phyloP scores from a whole-genome alignment of 1,140 invertebrate species.

The Hydropsyche tenuis region DNA sequence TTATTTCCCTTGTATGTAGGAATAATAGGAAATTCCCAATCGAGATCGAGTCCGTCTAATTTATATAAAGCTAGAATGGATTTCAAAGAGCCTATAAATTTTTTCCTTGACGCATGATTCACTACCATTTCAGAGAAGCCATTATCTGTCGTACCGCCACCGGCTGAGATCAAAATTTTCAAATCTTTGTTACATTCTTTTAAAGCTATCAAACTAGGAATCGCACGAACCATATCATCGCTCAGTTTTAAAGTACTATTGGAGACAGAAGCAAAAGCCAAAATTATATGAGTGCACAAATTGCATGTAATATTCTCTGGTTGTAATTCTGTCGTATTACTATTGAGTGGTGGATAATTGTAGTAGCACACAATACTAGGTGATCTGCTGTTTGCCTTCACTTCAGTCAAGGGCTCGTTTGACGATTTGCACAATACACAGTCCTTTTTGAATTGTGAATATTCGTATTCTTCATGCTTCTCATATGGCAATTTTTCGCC shows the following conservation, averaged over 20 bases:
- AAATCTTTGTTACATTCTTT: constrained; percentile 72
- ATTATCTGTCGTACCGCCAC: constrained; percentile 67
- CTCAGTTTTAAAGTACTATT: constrained; percentile 67
- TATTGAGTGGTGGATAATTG: constrained; percentile 57
- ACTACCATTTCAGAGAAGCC: constrained; percentile 75
- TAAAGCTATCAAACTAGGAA: constrained; percentile 65
- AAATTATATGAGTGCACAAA: constrained; percentile 83
- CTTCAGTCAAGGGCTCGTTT: too few species aligned
- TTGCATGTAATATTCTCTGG: constrained; percentile 68
- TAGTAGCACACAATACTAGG: constrained; percentile 72
- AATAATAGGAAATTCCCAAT: constrained; percentile 83
- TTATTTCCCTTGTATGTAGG: background rate
- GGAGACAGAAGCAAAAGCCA: constrained; percentile 73
- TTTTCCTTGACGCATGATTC: constrained; percentile 71
- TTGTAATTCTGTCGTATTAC: constrained; percentile 57
- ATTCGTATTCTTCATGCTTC: background rate
- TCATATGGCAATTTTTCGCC: too few species aligned
- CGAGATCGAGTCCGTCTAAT: constrained; percentile 83
- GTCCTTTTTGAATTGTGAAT: background rate
- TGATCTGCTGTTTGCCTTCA: background rate
- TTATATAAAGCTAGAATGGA: constrained; percentile 66
- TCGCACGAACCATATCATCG: constrained; percentile 56
- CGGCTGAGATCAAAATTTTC: constrained; percentile 80
- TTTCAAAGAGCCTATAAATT: constrained; percentile 74
- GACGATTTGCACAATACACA: background rate